Conservation (phyloP, 1,140 invertebrate genomes). For the Patella vulgata region DNA sequence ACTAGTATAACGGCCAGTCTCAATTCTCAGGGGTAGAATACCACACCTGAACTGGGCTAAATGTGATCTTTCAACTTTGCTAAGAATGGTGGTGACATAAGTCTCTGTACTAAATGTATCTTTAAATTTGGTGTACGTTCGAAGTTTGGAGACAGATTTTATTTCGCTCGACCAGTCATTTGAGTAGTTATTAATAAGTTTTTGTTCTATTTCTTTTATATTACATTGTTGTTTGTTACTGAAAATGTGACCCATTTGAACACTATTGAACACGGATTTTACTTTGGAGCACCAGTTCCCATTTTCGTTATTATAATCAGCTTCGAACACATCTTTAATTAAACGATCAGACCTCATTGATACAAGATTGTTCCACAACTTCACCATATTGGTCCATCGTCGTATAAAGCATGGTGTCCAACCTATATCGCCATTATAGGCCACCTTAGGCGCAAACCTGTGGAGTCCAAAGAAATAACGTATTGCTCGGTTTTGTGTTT, state of each 20-base stretch:
- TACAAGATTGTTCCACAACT: constrained; percentile 1
- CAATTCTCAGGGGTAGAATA: constrained; percentile 3
- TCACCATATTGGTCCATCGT: constrained; percentile 7
- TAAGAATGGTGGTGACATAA: constrained; percentile 2
- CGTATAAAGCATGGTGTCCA: neutral
- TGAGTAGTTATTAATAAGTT: neutral
- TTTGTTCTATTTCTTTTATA: neutral
- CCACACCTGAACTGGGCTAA: constrained; percentile 8
- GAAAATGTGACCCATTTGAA: neutral
- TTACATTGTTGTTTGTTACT: neutral
- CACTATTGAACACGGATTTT: neutral
- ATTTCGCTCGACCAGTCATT: constrained; percentile 4
- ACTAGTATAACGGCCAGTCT: constrained; percentile 1
- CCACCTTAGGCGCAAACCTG: constrained; percentile 2
- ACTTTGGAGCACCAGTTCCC: constrained; percentile 3
- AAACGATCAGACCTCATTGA: neutral
- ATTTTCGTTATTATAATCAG: neutral
- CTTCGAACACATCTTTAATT: neutral
- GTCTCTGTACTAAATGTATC: too few relatives aligned
- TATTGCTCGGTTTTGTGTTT: constrained; percentile 4
- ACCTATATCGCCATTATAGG: constrained; percentile 1
- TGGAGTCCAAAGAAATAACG: constrained; percentile 1
- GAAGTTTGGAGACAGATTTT: constrained; percentile 1
- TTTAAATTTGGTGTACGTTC: constrained; percentile 12
- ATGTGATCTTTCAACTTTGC: constrained; percentile 2